A percentile compares a stretch with the other conserved stretches of the same genome.
These are phyloP conservation scores for Orthonevra nobilis DNA, from an alignment of 2,888 invertebrate species.

Conservation along the genomic window DNA sequence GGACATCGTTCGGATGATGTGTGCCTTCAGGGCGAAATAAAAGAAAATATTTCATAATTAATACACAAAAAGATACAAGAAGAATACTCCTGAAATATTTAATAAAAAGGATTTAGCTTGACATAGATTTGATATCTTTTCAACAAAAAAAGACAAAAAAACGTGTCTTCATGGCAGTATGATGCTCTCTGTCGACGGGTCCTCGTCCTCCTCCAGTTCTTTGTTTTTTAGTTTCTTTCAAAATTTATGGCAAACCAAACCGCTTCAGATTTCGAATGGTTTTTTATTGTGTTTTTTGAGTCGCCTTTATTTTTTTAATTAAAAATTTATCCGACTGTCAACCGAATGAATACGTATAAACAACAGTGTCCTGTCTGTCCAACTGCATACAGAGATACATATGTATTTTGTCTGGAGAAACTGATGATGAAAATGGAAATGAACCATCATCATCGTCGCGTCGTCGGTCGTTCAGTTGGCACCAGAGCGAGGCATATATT, in stretches of 20 bases:
- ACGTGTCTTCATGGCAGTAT: conserved; percentile 14
- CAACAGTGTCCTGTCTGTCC: conserved; percentile 53
- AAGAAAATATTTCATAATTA: conserved; percentile 55
- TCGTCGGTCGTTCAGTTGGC: conserved; percentile 47
- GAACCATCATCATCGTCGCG: conserved; percentile 66
- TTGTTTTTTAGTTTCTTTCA: too few species aligned
- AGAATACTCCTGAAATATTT: conserved; percentile 29
- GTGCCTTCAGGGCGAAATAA: conserved; percentile 75
- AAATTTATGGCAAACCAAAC: conserved; percentile 46
- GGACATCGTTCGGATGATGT: conserved; percentile 79
- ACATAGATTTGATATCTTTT: too few species aligned
- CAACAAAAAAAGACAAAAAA: too few species aligned
- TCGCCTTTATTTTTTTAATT: conserved; percentile 70
- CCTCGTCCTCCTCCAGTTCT: too few species aligned
- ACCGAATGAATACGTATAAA: conserved; percentile 70
- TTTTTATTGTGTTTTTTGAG: conserved; percentile 18
- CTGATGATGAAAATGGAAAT: conserved; percentile 42
- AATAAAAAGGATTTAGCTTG: conserved; percentile 43
- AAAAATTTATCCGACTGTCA: conserved; percentile 71
- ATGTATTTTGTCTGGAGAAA: neutral
- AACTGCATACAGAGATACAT: conserved; percentile 13
- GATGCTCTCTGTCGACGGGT: too few species aligned
- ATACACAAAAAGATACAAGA: conserved; percentile 24
- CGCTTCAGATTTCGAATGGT: conserved; percentile 23
- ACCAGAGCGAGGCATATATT: conserved; percentile 53